Base-by-base conservation (phyloP, 2,113 vertebrate species). In the Ciconia maguari region DNA sequence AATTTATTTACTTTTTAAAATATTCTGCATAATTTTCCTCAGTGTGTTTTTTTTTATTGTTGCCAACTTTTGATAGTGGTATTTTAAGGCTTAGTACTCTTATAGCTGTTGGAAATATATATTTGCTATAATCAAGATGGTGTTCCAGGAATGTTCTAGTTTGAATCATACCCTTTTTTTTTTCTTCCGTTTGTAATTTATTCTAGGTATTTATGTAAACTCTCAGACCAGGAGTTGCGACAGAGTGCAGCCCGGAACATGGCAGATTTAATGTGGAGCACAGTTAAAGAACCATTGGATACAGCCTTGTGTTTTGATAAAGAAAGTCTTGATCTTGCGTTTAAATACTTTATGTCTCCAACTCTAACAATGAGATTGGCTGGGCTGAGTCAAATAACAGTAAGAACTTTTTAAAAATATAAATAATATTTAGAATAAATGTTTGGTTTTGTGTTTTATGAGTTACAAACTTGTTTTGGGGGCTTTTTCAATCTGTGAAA, bases 201-300 rank as follows among this genome's bases (percentile, higher is more conserved):
- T 92, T 94, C 82, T 95, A 99, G 99, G 98, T 99, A 99, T 97
- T 98, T 99, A 97, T 99, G 99, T 96, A 99, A 99, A 95, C 98
- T 99, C 90, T 99, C 99, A 46, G 99, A 99, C 98, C 99, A 99
- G 98, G 99, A 99, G 94, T 98, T 99, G 97, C 98, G 99, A n/a
- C 99, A 99, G 98, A 99, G 99, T 36, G 99, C 99, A 3, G 99
- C 99, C 11, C 98, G 99, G 76, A 99, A 99, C 98, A 99, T 99
- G 99, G 99, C 99, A 88, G 99, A 99, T 98, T 98, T 99, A 96
- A 99, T 99, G 99, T 99, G 99, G 99, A 99, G 99, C 98, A 99
- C 99, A 76, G 99, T 99, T 96, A 99, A 99, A 98, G 99, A 99
- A 92, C 99, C 99, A 5, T 97, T 99, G 98, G 99, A 99, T 97